Evolutionary conservation across 2,888 invertebrate genomes (phyloP).

Genomic region (Caenorhabditis sp.): DNA sequence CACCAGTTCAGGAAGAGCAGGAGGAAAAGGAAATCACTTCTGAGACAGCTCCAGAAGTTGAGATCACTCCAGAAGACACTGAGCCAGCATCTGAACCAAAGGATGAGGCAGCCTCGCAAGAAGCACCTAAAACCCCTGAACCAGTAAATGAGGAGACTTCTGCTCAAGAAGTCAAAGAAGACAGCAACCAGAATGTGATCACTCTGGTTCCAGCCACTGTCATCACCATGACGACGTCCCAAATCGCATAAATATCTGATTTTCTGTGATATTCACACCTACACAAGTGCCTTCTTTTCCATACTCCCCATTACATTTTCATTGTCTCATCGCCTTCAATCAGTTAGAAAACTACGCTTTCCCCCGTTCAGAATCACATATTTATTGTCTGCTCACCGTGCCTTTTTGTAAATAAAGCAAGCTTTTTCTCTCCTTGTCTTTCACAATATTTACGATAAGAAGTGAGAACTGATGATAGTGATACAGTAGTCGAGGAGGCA

Average conservation of each 20-base stretch:
- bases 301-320: slow-evolving; percentile 12
- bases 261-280: slow-evolving; percentile 31
- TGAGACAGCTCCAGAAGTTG: slow-evolving; percentile 36
- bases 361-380: slow-evolving; percentile 1
- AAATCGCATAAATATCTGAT: slow-evolving; percentile 27
- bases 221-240: slow-evolving; percentile 44
- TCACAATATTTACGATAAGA: slow-evolving; percentile 6
- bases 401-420: slow-evolving; percentile 60
- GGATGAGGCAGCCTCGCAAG: not conserved
- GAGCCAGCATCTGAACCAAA: not conserved
- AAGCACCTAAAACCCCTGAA: slow-evolving; percentile 16
- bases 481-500: slow-evolving; percentile 22
- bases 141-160: slow-evolving; percentile 14
- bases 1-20: not conserved
- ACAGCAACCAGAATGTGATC: slow-evolving; percentile 70
- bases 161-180: slow-evolving; percentile 46
- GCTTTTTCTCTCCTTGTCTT: not conserved
- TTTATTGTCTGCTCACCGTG: slow-evolving; percentile 27
- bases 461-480: slow-evolving; percentile 6
- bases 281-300: slow-evolving; percentile 23
- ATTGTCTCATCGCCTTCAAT: too few species aligned
- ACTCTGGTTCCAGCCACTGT: slow-evolving; percentile 58
- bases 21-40: slow-evolving; percentile 23
- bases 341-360: slow-evolving; percentile 10
- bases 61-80: not conserved